Conservation (phyloP, 2,888 invertebrate species). For the Cosmia trapezina region DNA sequence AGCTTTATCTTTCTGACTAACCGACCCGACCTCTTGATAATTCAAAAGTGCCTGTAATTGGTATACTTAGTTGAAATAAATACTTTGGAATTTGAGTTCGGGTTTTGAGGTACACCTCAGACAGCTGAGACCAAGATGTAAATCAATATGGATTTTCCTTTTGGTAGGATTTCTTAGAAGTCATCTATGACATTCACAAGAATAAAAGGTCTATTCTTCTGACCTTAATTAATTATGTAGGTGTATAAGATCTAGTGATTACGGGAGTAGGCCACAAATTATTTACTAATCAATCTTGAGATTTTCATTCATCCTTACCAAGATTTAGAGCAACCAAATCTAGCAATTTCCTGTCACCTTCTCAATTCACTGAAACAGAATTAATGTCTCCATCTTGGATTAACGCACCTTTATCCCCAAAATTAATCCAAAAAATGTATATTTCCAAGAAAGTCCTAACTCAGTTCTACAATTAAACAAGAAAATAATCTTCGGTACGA, state of each 20-base stretch:
- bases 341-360: neutral
- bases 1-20: neutral
- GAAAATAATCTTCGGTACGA: conserved; percentile 69
- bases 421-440: conserved; percentile 57
- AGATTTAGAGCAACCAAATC: neutral
- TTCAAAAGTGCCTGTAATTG: neutral
- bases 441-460: conserved; percentile 53
- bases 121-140: neutral
- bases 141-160: neutral
- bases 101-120: neutral
- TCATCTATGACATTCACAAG: neutral
- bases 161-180: neutral
- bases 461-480: conserved; percentile 69
- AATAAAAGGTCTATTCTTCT: neutral
- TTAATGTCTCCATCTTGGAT: conserved; percentile 17
- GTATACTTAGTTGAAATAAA: neutral
- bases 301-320: neutral
- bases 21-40: neutral
- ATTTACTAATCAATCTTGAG: neutral
- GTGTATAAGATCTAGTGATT: too few relatives aligned
- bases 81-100: too few relatives aligned
- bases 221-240: neutral
- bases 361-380: conserved; percentile 6
- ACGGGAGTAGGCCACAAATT: neutral
- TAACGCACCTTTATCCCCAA: conserved; percentile 30